phyloP scores from a whole-genome alignment of 2,888 invertebrate genomes.

The Geotrupes spiniger region DNA sequence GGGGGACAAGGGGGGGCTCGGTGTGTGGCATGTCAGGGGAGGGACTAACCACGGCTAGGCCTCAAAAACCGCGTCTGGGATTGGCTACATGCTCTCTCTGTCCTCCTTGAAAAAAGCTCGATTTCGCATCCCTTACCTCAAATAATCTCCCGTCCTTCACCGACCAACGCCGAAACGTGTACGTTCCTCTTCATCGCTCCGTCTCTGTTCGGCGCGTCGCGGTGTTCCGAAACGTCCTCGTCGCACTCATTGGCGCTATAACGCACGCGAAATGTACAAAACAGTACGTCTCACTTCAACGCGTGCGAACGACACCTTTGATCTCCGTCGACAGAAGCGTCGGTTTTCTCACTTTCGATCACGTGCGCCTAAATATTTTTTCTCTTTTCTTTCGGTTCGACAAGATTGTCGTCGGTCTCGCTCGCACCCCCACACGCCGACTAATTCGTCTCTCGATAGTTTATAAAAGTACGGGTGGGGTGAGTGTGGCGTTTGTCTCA shows the following conservation, averaged over 20 bases:
- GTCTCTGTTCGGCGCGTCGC: constrained; percentile 9
- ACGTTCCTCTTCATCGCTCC: constrained; percentile 13
- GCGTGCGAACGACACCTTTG: constrained; percentile 30
- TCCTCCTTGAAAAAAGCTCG: constrained; percentile 30
- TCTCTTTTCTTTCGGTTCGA: constrained; percentile 44
- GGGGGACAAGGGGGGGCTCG: constrained; percentile 43
- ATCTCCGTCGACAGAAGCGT: constrained; percentile 42
- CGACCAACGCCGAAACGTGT: constrained; percentile 13
- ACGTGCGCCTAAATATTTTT: constrained; percentile 42
- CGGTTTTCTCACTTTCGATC: constrained; percentile 43
- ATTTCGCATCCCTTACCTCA: constrained; percentile 21
- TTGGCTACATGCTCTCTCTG: constrained; percentile 47
- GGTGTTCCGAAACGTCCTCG: constrained; percentile 6
- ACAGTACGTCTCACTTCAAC: constrained; percentile 39
- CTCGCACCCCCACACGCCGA: constrained; percentile 29
- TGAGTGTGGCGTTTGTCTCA: constrained; percentile 23
- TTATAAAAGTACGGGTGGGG: constrained; percentile 31
- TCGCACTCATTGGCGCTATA: constrained; percentile 20
- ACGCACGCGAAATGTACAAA: constrained; percentile 35
- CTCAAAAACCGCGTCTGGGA: constrained; percentile 54
- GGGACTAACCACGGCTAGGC: constrained; percentile 52
- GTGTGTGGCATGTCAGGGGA: constrained; percentile 51
- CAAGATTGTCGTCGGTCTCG: constrained; percentile 35
- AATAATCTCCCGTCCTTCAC: constrained; percentile 18
- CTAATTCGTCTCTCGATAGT: constrained; percentile 24